A percentile compares a stretch with the other conserved stretches of the same genome.
phyloP scores from a whole-genome alignment of 2,888 invertebrate genomes.

The Perdita meconis region DNA sequence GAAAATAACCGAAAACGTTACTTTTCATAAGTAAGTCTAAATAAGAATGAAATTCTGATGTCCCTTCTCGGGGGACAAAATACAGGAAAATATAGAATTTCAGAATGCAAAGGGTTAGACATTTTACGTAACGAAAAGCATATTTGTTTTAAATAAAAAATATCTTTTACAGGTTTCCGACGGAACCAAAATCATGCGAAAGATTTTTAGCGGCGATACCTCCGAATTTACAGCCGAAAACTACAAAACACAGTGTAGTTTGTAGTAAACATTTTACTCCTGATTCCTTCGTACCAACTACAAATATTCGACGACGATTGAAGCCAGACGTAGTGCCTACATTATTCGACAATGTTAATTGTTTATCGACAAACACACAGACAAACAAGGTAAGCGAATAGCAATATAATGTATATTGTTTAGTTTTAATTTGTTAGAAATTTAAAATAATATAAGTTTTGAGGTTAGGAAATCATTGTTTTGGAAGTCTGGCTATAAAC shows the following conservation, averaged over 20 bases:
- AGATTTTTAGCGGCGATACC: background rate
- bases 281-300: background rate
- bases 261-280: conserved; percentile 8
- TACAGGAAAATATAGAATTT: no score
- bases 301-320: background rate
- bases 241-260: background rate
- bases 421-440: no score
- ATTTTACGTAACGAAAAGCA: conserved; percentile 4
- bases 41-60: conserved; percentile 3
- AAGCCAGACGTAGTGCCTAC: background rate
- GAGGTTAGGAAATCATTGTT: no score
- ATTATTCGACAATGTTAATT: background rate
- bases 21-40: conserved; percentile 12
- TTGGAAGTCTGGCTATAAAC: no score
- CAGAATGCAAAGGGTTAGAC: no score
- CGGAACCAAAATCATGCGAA: background rate
- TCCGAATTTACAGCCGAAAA: background rate
- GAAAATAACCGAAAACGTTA: background rate
- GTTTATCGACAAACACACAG: no score
- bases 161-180: background rate
- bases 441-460: no score
- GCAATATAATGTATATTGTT: no score
- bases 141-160: no score
- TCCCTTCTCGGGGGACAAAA: no score
- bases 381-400: no score